A percentile compares a stretch with the other conserved stretches of the same genome.
These are phyloP conservation scores for Hypotaenidia okinawae DNA, from an alignment of 2,797 vertebrate genomes.

Conservation along the genomic window DNA sequence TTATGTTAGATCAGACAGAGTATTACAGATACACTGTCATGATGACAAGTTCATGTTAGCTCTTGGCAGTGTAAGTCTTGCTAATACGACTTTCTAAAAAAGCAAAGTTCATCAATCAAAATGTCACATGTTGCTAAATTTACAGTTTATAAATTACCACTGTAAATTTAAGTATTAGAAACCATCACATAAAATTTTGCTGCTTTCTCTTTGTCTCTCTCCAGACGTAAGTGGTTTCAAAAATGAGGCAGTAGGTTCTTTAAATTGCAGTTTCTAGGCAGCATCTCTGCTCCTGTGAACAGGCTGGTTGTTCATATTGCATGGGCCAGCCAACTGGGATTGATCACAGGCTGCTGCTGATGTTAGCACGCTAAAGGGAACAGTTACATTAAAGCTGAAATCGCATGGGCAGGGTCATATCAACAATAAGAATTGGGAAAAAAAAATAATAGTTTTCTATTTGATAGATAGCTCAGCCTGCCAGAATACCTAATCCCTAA, in stretches of 20 bases:
- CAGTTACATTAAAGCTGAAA: not conserved
- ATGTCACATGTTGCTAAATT: not conserved
- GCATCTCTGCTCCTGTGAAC: not conserved
- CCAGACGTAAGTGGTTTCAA: constrained; percentile 4
- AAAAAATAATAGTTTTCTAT: not conserved
- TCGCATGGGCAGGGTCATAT: not conserved
- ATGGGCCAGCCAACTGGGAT: not conserved
- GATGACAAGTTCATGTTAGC: not conserved
- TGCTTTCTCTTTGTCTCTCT: constrained; percentile 4
- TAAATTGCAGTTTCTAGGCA: not conserved
- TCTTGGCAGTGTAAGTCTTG: not conserved
- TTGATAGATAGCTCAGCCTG: not conserved
- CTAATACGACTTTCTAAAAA: not conserved
- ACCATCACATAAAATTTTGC: not conserved
- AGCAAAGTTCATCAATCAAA: not conserved
- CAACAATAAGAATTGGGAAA: not conserved
- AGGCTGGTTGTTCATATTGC: not conserved
- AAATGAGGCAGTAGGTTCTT: not conserved
- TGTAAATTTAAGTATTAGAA: not conserved
- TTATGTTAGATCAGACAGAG: not conserved
- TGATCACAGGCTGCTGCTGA: constrained; percentile 8
- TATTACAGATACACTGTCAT: not conserved
- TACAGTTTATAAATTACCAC: not conserved
- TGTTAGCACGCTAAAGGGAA: not conserved
- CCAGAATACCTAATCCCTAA: not conserved